A percentile compares a stretch with the other conserved stretches of the same genome.
These are phyloP conservation scores for Telmatochromis brichardi DNA, from an alignment of 2,113 vertebrate species.

Conservation along the genomic window DNA sequence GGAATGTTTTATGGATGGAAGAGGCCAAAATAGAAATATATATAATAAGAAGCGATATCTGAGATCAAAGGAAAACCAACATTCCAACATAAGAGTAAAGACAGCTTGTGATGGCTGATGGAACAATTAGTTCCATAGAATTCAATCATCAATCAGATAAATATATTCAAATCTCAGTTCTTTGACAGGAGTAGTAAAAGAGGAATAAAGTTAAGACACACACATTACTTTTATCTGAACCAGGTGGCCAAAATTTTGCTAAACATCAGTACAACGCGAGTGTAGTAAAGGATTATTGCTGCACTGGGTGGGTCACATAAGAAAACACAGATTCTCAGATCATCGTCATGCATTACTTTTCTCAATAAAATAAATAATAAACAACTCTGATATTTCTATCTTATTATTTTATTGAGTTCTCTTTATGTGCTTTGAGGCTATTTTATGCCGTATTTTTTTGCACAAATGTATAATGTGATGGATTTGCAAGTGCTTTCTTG, in stretches of 20 bases:
- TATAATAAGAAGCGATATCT: neutral
- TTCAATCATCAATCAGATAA: neutral
- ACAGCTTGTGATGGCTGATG: neutral
- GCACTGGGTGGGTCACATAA: neutral
- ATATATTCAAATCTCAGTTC: neutral
- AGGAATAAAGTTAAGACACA: neutral
- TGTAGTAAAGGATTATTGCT: neutral
- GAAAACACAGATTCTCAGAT: neutral
- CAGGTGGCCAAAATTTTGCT: neutral
- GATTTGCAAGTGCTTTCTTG: neutral
- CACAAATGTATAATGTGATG: neutral
- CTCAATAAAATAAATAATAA: neutral
- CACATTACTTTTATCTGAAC: neutral
- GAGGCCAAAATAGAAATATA: neutral
- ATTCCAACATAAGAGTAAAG: neutral
- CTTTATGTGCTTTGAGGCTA: neutral
- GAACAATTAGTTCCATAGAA: neutral
- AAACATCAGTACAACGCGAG: neutral
- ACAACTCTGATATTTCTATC: neutral
- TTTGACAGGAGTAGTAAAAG: neutral
- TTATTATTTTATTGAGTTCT: neutral
- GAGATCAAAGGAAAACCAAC: neutral
- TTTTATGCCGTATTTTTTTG: neutral
- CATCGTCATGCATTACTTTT: neutral
- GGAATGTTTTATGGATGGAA: neutral